These are phyloP conservation scores for Rachycentron canadum DNA, from an alignment of 2,797 vertebrate genomes.

Conservation along the genomic window DNA sequence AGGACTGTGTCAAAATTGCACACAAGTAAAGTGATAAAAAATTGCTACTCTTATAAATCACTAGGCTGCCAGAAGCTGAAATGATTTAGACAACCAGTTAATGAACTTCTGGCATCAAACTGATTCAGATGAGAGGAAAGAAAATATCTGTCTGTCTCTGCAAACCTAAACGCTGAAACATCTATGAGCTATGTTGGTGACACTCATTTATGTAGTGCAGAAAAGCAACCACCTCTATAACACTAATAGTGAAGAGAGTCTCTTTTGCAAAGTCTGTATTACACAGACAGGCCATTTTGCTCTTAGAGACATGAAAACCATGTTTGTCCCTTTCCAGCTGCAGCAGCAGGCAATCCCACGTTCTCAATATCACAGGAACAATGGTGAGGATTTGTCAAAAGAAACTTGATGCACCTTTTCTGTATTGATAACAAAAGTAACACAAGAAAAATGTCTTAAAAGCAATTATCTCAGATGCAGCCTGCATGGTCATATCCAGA, in stretches of 20 bases:
- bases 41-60: slow-evolving; percentile 10
- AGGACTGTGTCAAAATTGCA: slow-evolving; percentile 33
- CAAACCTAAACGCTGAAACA: slow-evolving; percentile 1
- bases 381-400: slow-evolving; percentile 35
- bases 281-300: slow-evolving; percentile 20
- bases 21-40: slow-evolving; percentile 37
- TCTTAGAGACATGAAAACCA: slow-evolving; percentile 8
- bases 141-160: slow-evolving; percentile 5
- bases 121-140: slow-evolving; percentile 11
- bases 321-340: slow-evolving; percentile 5
- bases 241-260: slow-evolving; percentile 10
- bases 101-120: slow-evolving; percentile 2
- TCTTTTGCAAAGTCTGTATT: slow-evolving; percentile 32
- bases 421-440: slow-evolving; percentile 26
- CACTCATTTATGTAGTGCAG: neutral
- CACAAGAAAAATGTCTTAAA: slow-evolving; percentile 25
- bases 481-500: slow-evolving; percentile 21
- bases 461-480: slow-evolving; percentile 25
- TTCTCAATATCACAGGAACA: slow-evolving; percentile 1
- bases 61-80: slow-evolving; percentile 10
- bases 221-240: slow-evolving; percentile 14
- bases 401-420: neutral
- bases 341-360: slow-evolving; percentile 19
- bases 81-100: slow-evolving; percentile 22
- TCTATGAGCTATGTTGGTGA: slow-evolving; percentile 14